Conservation (phyloP, 2,797 vertebrate genomes). For the Sebastes oblongus region DNA sequence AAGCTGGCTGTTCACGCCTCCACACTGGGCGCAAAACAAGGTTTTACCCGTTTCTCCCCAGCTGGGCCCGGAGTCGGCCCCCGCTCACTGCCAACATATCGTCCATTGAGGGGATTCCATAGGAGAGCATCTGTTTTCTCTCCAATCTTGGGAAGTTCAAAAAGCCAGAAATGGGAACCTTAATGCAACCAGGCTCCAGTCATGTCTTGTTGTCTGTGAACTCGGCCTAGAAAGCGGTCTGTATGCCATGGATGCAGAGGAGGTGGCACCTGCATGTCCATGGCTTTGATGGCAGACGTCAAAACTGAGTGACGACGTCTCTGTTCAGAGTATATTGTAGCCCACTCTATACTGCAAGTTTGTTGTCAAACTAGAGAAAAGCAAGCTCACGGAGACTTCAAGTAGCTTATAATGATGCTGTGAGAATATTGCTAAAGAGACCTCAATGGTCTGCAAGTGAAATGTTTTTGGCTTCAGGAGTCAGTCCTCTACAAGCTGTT, state of each 20-base stretch:
- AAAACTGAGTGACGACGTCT: not conserved
- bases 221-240: not conserved
- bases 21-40: conserved; percentile 20
- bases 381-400: not conserved
- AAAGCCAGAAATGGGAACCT: conserved; percentile 10
- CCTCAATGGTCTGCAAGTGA: too few relatives aligned
- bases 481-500: too few relatives aligned
- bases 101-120: not conserved
- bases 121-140: conserved; percentile 33
- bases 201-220: conserved; percentile 2
- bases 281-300: not conserved
- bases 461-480: too few relatives aligned
- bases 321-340: too few relatives aligned
- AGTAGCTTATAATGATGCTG: too few relatives aligned
- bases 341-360: too few relatives aligned
- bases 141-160: conserved; percentile 13
- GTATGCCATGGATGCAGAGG: not conserved
- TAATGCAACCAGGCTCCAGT: conserved; percentile 1
- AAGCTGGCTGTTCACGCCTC: conserved; percentile 29
- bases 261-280: conserved; percentile 9
- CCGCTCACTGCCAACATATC: not conserved
- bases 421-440: too few relatives aligned
- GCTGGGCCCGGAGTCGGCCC: conserved; percentile 11
- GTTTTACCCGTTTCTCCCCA: conserved; percentile 22
- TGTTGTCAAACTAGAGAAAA: too few relatives aligned